These are phyloP conservation scores for Drosophila micromelanica DNA, from an alignment of 1,140 invertebrate genomes.

Conservation along the genomic window DNA sequence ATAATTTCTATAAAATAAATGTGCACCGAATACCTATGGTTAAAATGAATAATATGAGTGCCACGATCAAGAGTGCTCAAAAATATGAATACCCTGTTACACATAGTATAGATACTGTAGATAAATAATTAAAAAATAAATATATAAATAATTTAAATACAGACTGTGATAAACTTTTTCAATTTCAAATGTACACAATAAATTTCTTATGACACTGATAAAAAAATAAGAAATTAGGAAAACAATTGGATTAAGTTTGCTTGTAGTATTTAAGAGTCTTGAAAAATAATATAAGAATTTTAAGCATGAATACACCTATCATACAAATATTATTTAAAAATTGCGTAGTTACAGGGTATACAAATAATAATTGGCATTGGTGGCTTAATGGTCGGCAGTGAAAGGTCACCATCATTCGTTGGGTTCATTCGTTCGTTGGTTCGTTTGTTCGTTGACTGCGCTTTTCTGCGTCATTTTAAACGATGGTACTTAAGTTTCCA, in stretches of 20 bases:
- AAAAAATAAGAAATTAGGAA: too few relatives aligned
- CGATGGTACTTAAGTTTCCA: constrained; percentile 83
- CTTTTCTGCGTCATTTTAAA: constrained; percentile 80
- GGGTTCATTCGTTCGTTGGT: constrained; percentile 24
- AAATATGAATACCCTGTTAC: constrained; percentile 7
- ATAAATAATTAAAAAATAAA: too few relatives aligned
- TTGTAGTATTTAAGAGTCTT: too few relatives aligned
- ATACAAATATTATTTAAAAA: not conserved
- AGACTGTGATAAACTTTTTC: too few relatives aligned
- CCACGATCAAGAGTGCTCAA: constrained; percentile 11
- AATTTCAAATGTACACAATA: too few relatives aligned
- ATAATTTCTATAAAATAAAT: constrained; percentile 77
- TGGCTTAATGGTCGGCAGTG: constrained; percentile 58
- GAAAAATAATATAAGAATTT: too few relatives aligned
- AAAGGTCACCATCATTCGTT: constrained; percentile 55
- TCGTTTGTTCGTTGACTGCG: constrained; percentile 41
- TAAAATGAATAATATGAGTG: constrained; percentile 49
- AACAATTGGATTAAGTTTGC: too few relatives aligned
- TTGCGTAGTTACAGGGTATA: constrained; percentile 23
- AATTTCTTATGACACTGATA: too few relatives aligned
- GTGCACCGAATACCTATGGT: constrained; percentile 63
- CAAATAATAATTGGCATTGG: constrained; percentile 72
- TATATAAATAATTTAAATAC: too few relatives aligned
- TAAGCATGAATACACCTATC: not conserved
- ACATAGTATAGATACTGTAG: not conserved